Base-by-base conservation (phyloP, 2,888 invertebrate genomes). In the Pseudococcus viburni region DNA sequence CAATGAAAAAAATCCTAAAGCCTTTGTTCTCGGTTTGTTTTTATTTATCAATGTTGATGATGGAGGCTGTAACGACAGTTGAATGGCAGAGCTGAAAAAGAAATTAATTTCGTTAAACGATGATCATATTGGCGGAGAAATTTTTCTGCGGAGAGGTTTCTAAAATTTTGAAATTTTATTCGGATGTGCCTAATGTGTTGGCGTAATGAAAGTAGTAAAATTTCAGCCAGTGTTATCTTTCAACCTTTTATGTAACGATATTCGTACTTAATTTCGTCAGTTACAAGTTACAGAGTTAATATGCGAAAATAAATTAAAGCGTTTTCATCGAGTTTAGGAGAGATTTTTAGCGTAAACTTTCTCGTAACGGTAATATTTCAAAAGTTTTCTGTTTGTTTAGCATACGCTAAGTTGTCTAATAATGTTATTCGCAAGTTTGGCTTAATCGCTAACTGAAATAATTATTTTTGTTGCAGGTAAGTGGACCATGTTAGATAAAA, bases 391-490 rank as follows among this genome's bases (percentile, higher is more conserved):
- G 46, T 83, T 83, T 83, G 46, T 83, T 42, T 46, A 83, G 80
- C 80, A 73, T 73, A 73, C 73, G 73, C 73, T 73, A 73, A 73
- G 73, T 73, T 73, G 73, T 73, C 73, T 73, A 73, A 73, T 73
- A 73, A 73, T 73, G 33, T 73, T 73, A 73, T 73, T 73, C 73
- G 73, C 73, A 33, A 73, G 73, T 73, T 73, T 73, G 73, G 33
- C 17, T 73, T 73, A 73, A 73, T 73, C 73, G 73, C 33, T 68
- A 15, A 33, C 73, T 73, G 73, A 73, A 73, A 73, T 73, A 73
- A 73, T 73, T 73, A 73, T 73, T 73, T 73, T 73, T 73, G 73
- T 73, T 73, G 73, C 73, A 73, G 73, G 73, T 73, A 73, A 73
- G 73, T 73, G 73, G 73, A 73, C 73, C 73, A 73, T 73, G 73